Conservation (phyloP, 2,113 vertebrate species). For the Leptobrachium ailaonicum region DNA sequence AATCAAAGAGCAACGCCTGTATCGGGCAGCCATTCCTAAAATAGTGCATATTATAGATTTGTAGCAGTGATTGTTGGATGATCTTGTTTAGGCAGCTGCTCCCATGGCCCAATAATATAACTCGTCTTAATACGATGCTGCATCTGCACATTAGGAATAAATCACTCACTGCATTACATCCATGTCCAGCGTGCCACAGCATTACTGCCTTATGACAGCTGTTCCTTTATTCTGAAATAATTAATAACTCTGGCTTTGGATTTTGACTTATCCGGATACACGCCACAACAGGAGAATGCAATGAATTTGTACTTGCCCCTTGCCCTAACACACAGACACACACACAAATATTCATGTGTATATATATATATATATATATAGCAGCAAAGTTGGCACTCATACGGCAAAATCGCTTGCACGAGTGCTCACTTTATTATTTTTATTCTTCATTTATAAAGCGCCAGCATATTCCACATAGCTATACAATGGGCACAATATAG, state of each 20-base stretch:
- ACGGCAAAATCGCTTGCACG: no score
- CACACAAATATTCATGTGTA: no score
- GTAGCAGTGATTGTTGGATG: not conserved
- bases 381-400: no score
- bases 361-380: no score
- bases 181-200: not conserved
- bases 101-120: not conserved
- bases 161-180: not conserved
- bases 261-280: not conserved
- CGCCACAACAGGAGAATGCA: not conserved
- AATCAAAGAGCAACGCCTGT: no score
- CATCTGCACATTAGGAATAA: constrained; percentile 11
- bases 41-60: constrained; percentile 9
- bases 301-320: not conserved
- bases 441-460: no score
- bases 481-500: no score
- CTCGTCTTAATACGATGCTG: not conserved
- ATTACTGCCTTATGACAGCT: not conserved
- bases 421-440: no score
- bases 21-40: not conserved
- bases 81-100: constrained; percentile 2
- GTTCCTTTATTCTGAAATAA: not conserved
- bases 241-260: not conserved
- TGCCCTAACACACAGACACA: no score
- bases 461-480: no score